These are phyloP conservation scores for Zosterops hypoxanthus DNA, from an alignment of 2,113 vertebrate genomes.

Conservation along the genomic window DNA sequence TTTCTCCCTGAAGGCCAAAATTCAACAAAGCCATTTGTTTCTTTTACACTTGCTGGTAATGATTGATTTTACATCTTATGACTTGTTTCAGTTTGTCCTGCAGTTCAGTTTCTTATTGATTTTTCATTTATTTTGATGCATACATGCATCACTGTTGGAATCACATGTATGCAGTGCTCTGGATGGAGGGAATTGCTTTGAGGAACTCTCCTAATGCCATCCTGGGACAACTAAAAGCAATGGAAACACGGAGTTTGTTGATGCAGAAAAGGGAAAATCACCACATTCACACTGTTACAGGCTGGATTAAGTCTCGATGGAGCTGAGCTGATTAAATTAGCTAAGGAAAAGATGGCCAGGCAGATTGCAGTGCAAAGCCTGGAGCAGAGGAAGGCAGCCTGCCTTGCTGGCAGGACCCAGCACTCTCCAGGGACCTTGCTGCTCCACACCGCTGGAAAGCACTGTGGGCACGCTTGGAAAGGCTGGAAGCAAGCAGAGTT, in stretches of 20 bases:
- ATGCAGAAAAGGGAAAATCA: not conserved
- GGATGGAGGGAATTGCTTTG: not conserved
- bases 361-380: not conserved
- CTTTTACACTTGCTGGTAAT: not conserved
- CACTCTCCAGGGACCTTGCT: not conserved
- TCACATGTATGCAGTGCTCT: rapidly evolving
- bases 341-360: not conserved
- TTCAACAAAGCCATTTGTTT: not conserved
- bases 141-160: not conserved
- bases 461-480: not conserved
- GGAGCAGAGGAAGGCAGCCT: not conserved
- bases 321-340: not conserved
- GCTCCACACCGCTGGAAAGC: rapidly evolving
- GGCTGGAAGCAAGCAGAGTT: not conserved
- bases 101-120: not conserved
- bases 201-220: not conserved
- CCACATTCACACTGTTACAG: not conserved
- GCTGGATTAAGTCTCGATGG: not conserved
- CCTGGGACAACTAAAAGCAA: not conserved
- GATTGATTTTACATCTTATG: not conserved
- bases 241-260: not conserved
- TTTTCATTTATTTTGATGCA: not conserved
- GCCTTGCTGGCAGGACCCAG: not conserved
- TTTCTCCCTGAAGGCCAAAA: not conserved
- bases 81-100: not conserved